These are phyloP conservation scores for Drosophila subsilvestris DNA, from an alignment of 2,888 invertebrate species.

Conservation along the genomic window DNA sequence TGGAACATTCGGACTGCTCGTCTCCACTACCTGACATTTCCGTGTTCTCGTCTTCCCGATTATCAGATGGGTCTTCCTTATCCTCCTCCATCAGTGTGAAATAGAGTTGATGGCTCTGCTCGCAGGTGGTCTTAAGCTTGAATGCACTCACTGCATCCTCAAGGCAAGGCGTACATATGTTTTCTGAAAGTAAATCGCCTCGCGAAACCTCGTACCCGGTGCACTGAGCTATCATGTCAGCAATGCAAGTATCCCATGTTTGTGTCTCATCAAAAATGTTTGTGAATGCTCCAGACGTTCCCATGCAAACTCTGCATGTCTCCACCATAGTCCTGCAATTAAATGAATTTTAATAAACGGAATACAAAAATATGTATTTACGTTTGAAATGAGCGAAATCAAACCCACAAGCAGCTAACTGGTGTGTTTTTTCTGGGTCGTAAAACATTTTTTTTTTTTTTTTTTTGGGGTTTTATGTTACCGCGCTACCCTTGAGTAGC, in stretches of 20 bases:
- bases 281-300: no score
- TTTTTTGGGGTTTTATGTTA: no score
- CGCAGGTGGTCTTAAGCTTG: neutral
- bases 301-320: conserved; percentile 4
- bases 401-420: no score
- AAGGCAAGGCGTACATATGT: conserved; percentile 2
- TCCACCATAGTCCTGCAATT: neutral
- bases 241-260: neutral
- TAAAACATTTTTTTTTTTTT: no score
- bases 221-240: neutral
- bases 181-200: conserved; percentile 2
- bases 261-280: conserved; percentile 5
- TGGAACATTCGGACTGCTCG: neutral
- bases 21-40: neutral
- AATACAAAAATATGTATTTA: neutral
- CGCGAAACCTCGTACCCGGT: neutral
- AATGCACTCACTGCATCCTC: conserved; percentile 3
- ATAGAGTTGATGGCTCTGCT: neutral
- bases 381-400: no score
- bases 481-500: no score
- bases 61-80: neutral
- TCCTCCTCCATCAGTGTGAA: neutral
- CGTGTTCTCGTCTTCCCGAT: neutral
- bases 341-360: neutral
- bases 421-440: no score